phyloP scores from a whole-genome alignment of 2,113 vertebrate genomes.

The Passer domesticus region DNA sequence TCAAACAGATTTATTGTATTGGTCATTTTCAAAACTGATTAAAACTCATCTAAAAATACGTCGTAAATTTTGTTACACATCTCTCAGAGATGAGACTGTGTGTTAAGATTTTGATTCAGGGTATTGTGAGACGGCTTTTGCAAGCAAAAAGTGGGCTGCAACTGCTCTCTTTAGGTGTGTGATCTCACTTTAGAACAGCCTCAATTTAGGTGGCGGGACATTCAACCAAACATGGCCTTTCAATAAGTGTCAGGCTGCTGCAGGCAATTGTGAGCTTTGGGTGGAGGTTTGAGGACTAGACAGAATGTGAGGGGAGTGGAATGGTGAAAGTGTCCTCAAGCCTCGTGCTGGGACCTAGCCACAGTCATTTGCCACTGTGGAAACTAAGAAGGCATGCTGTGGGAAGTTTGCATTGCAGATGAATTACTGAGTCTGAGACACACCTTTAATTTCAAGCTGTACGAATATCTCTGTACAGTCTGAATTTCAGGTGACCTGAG shows the following conservation, averaged over 20 bases:
- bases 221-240: neutral
- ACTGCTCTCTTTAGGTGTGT: neutral
- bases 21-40: neutral
- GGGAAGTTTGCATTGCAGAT: neutral
- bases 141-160: neutral
- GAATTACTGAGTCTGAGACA: neutral
- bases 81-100: neutral
- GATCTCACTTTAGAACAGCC: neutral
- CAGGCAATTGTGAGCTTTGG: neutral
- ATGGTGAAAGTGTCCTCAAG: neutral
- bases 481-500: neutral
- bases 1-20: neutral
- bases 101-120: neutral
- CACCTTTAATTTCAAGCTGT: neutral
- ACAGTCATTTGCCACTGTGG: neutral
- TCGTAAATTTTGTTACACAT: neutral
- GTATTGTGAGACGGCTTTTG: neutral
- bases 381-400: neutral
- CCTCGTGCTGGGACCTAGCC: neutral
- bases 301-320: rapidly evolving
- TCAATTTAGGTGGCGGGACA: neutral
- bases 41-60: neutral
- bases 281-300: too few relatives aligned
- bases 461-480: neutral
- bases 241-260: rapidly evolving